Base-by-base conservation (phyloP, 2,888 invertebrate species). In the Tetragonisca angustula region DNA sequence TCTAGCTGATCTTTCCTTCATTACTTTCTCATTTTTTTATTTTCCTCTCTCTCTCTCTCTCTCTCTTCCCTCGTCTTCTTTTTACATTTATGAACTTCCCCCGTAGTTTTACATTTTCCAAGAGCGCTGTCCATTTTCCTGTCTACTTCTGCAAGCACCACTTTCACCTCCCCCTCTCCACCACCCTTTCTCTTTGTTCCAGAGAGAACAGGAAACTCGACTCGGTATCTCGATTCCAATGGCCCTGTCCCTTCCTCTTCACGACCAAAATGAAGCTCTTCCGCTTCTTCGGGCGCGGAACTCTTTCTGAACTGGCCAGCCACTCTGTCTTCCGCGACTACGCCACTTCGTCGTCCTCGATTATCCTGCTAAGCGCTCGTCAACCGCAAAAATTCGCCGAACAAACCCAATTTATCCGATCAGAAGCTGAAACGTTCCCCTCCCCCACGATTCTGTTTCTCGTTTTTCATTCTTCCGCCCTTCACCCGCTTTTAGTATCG, bases 401-500 rank as follows among this genome's bases (percentile, higher is more conserved):
- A 86, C 84, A 79, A 87, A 88, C 80, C 83, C 84, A 89, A 91
- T 91, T 90, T 88, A 78, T 79, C 76, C 85, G 86, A 90, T 90
- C 87, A 75, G 76, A 65, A 52, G 59, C 70, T 77, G 77, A 36
- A 88, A 88, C 85, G 85, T 73, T 86, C 78, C 81, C 85, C 69
- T 64, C 75, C 32, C 21, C 32, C 21, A 4, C 27, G 21, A 21
- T 64, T 32, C 75, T 50, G 61, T 71, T 75, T 75, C 76, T 27
- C 59, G 15, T 49, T 50, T 59, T n/a, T 65, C 64, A 6, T 21
- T 5, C 50, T 2, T 13, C 21, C 21, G n/a, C 19, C 15, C 3
- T n/a, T 9, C 6, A 21, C 1, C 9, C 13, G 4, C 5, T 6
- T 24, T n/a, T 11, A 15, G 13, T 27, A 70, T 77, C 56, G 61